Evolutionary conservation across 2,888 invertebrate genomes (phyloP).

Genomic region (Seira ritae): DNA sequence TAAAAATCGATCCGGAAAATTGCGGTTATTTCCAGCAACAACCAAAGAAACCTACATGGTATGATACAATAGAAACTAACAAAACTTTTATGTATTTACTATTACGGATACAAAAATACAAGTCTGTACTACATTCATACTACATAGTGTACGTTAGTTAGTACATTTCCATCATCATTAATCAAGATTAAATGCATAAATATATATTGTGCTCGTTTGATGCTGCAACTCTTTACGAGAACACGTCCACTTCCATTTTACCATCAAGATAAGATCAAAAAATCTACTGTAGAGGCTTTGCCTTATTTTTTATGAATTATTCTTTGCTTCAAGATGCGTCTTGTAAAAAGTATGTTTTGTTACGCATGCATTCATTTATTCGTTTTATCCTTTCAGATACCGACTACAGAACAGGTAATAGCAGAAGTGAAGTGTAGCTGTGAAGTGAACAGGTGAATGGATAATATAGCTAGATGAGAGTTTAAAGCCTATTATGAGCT

Average conservation of each 20-base stretch:
- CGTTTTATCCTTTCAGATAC: background rate
- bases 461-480: background rate
- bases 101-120: background rate
- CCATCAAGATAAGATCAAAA: too few species aligned
- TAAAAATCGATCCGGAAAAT: conserved; percentile 22
- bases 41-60: background rate
- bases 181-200: background rate
- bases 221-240: too few species aligned
- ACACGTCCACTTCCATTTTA: too few species aligned
- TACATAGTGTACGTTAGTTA: background rate
- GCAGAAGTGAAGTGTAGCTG: too few species aligned
- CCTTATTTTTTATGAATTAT: too few species aligned
- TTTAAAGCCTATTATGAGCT: background rate
- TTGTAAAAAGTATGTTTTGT: background rate
- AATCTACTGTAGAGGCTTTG: too few species aligned
- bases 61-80: too few species aligned
- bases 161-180: background rate
- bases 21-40: conserved; percentile 36
- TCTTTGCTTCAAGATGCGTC: background rate
- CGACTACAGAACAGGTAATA: background rate
- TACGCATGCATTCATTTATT: background rate
- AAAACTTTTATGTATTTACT: background rate
- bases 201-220: background rate
- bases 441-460: background rate
- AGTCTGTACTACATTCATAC: background rate